These are phyloP conservation scores for Cistogaster globosa DNA, from an alignment of 2,888 invertebrate species.

Conservation along the genomic window DNA sequence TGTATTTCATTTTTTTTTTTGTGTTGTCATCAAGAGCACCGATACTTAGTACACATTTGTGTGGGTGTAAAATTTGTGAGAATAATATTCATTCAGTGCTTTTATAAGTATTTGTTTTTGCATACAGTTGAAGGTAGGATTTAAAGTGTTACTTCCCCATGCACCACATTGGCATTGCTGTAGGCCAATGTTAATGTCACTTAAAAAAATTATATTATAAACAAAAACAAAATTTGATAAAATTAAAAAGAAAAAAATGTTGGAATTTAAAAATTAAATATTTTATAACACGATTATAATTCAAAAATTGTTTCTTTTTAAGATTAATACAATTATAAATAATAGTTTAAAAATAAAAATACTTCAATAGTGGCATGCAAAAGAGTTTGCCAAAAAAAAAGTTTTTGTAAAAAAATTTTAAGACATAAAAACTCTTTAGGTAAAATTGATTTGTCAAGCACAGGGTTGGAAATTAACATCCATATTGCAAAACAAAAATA, in stretches of 20 bases:
- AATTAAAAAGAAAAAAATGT: neutral
- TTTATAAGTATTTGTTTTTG: conserved; percentile 13
- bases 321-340: too few species aligned
- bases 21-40: conserved; percentile 17
- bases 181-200: conserved; percentile 67
- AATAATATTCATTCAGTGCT: conserved; percentile 24
- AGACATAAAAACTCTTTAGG: too few species aligned
- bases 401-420: too few species aligned
- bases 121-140: conserved; percentile 46
- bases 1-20: neutral
- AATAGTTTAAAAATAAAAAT: too few species aligned
- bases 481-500: too few species aligned
- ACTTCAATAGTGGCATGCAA: too few species aligned
- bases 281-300: too few species aligned
- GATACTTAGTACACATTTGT: conserved; percentile 24
- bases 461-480: too few species aligned
- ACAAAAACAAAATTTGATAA: conserved; percentile 7
- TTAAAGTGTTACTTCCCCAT: conserved; percentile 44
- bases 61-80: conserved; percentile 48
- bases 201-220: conserved; percentile 38
- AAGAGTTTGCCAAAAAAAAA: too few species aligned
- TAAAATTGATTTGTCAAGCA: too few species aligned
- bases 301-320: too few species aligned
- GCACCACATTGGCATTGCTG: conserved; percentile 60
- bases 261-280: too few species aligned